Evolutionary conservation across 92 coral and sea anemone species (phyloP).

Genomic region (Galaxea fascicularis): DNA sequence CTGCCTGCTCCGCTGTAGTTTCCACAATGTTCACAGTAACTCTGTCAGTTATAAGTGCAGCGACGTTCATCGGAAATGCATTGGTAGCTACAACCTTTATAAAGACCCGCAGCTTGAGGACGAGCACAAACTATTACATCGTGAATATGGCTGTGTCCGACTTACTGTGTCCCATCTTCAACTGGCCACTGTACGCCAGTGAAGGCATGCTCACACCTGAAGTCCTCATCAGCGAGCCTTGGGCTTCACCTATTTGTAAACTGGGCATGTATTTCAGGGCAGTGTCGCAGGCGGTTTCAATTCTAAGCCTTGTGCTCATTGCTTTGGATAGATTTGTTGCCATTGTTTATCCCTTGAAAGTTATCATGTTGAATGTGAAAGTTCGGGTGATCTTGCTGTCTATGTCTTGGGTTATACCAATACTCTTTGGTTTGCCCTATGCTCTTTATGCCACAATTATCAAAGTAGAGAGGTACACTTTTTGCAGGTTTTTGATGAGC

Average conservation of each 20-base stretch:
- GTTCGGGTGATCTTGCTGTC: neutral
- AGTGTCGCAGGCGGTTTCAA: slow-evolving; percentile 17
- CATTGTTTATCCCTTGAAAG: slow-evolving; percentile 21
- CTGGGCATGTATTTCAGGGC: neutral
- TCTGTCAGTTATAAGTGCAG: neutral
- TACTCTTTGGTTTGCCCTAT: neutral
- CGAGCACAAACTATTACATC: slow-evolving; percentile 26
- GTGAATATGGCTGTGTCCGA: slow-evolving; percentile 29
- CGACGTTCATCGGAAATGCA: neutral
- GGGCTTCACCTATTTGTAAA: neutral
- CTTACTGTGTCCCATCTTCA: neutral
- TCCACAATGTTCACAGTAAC: neutral
- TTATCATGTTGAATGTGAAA: neutral
- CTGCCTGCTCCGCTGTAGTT: neutral
- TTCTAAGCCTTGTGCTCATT: slow-evolving; percentile 17
- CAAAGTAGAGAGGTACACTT: neutral
- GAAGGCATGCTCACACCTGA: neutral
- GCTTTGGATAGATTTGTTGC: slow-evolving; percentile 15
- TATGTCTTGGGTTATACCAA: slow-evolving; percentile 2
- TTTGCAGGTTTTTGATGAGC: slow-evolving; percentile 2
- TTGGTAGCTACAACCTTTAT: neutral
- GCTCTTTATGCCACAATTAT: neutral
- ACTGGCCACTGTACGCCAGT: slow-evolving; percentile 1
- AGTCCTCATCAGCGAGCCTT: neutral
- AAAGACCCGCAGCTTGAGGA: neutral